phyloP scores from a whole-genome alignment of 2,888 invertebrate genomes.

The Macropis europaea region DNA sequence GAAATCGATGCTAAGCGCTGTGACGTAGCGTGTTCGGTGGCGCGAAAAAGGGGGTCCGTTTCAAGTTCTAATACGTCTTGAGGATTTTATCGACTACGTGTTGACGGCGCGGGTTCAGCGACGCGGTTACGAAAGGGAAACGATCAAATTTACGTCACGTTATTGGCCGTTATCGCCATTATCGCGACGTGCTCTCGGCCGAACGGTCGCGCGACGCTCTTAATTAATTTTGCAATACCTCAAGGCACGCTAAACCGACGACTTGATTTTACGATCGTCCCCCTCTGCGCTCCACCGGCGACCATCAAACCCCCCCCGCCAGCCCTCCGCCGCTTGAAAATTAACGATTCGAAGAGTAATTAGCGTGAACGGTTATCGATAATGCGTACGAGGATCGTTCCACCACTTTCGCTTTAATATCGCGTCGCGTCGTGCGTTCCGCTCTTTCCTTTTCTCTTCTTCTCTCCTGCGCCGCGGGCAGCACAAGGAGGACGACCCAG shows the following conservation, averaged over 20 bases:
- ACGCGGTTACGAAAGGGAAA: conserved; percentile 8
- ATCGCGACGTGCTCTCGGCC: not conserved
- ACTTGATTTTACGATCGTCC: conserved; percentile 38
- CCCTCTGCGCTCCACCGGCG: no score
- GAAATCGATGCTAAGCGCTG: no score
- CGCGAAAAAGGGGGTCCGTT: not conserved
- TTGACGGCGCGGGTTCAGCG: not conserved
- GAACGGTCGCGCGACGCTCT: conserved; percentile 23
- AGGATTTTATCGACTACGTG: conserved; percentile 16
- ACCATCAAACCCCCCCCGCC: conserved; percentile 42
- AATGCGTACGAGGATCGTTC: conserved; percentile 35
- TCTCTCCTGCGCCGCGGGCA: not conserved
- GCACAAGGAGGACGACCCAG: not conserved
- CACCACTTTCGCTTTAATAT: conserved; percentile 38
- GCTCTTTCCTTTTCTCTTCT: not conserved
- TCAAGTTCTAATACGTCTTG: not conserved
- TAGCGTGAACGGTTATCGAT: conserved; percentile 47
- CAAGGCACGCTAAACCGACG: conserved; percentile 15
- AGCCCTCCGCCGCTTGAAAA: no score
- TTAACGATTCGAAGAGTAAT: conserved; percentile 40
- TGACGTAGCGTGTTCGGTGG: not conserved
- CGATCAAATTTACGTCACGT: conserved; percentile 34
- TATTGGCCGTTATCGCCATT: conserved; percentile 28
- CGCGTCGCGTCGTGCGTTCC: not conserved
- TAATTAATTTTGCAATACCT: conserved; percentile 50